Conservation (phyloP, 2,888 invertebrate species). For the Chirona hameri region DNA sequence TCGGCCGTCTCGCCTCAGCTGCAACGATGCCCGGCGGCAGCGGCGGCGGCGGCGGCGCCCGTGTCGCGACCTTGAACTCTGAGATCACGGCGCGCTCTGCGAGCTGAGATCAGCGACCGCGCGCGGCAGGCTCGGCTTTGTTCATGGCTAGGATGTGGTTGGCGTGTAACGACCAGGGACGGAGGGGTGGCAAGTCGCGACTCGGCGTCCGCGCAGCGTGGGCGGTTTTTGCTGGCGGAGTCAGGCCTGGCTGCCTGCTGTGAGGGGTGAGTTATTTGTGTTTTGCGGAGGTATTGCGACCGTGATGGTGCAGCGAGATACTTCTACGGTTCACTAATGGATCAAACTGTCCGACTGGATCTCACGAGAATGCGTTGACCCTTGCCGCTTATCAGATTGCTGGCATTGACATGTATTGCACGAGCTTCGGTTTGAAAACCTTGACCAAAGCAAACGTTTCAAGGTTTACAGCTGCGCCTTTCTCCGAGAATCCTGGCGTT, state of each 20-base stretch:
- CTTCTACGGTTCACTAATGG: neutral
- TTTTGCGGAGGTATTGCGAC: neutral
- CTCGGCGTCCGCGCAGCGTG: neutral
- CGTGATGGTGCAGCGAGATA: neutral
- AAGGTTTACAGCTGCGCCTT: neutral
- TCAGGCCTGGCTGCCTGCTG: neutral
- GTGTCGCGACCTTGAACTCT: slow-evolving; percentile 26
- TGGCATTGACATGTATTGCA: slow-evolving; percentile 6
- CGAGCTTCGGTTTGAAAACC: neutral
- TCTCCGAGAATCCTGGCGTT: neutral
- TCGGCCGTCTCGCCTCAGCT: neutral
- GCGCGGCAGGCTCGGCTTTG: neutral
- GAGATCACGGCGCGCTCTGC: neutral
- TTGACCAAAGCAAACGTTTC: neutral
- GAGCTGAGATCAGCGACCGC: neutral
- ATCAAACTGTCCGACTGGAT: neutral
- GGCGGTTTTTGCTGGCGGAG: neutral
- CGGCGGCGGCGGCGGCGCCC: neutral
- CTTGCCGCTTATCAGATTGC: neutral
- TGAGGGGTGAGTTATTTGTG: neutral
- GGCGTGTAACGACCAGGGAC: neutral
- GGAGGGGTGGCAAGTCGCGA: neutral
- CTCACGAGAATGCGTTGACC: neutral
- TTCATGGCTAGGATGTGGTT: neutral
- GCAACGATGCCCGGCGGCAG: slow-evolving; percentile 8